These are phyloP conservation scores for Heliconius congener DNA, from an alignment of 1,140 invertebrate genomes.

Conservation along the genomic window DNA sequence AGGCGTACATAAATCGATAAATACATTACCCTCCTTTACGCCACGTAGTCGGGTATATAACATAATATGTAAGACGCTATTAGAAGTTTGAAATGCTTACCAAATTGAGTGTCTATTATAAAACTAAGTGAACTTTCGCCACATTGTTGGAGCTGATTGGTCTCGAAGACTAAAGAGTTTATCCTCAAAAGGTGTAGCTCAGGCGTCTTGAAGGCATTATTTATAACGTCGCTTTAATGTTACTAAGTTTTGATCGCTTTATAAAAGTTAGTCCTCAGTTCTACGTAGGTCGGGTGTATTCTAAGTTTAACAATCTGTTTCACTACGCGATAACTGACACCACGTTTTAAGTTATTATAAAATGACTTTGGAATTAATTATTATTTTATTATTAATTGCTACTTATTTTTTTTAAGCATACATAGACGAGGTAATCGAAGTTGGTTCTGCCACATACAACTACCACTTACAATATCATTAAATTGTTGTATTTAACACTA, in stretches of 20 bases:
- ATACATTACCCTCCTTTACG: no score
- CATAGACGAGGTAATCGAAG: no score
- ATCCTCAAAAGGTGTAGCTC: neutral
- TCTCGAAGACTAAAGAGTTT: neutral
- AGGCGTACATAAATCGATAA: no score
- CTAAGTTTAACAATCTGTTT: neutral
- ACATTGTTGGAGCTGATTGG: neutral
- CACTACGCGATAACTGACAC: neutral
- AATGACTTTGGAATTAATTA: neutral
- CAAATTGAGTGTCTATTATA: neutral
- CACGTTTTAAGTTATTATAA: neutral
- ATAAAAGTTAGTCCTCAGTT: neutral
- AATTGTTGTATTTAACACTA: no score
- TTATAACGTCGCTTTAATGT: constrained; percentile 7
- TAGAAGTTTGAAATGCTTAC: neutral
- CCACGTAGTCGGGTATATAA: no score
- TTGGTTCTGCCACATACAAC: no score
- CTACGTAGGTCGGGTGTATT: neutral
- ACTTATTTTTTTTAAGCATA: neutral
- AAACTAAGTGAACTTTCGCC: neutral
- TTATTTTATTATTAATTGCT: neutral
- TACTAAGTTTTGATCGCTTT: constrained; percentile 3
- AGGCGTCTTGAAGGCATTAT: neutral
- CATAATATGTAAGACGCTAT: neutral
- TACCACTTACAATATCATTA: no score